phyloP scores from a whole-genome alignment of 2,797 vertebrate species.

The Sitta carolinensis region DNA sequence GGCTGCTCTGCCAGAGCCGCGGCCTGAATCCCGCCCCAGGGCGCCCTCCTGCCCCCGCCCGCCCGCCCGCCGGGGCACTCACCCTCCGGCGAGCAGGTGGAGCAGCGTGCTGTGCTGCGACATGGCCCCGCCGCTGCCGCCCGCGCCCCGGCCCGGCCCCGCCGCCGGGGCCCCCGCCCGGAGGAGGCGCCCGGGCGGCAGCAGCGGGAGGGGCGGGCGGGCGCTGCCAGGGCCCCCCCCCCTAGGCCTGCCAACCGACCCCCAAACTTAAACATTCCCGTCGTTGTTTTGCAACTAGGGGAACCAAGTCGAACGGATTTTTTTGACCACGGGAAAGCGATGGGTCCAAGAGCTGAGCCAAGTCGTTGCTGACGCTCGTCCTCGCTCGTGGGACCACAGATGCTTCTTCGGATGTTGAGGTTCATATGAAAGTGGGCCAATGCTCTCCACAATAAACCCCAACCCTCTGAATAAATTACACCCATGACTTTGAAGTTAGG shows the following conservation, averaged over 20 bases:
- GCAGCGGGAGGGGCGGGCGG: not conserved
- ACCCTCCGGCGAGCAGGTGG: not conserved
- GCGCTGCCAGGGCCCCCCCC: not conserved
- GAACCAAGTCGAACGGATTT: not conserved
- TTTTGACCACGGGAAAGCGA: rapidly evolving
- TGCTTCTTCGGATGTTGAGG: not conserved
- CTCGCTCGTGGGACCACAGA: rapidly evolving
- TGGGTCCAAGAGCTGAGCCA: not conserved
- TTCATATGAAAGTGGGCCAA: not conserved
- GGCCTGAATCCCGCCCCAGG: not conserved
- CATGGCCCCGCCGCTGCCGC: not conserved
- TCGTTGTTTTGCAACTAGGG: not conserved
- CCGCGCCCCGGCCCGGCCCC: not conserved
- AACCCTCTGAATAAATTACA: not conserved
- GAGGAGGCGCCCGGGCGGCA: not conserved
- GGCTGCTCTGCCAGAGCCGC: not conserved
- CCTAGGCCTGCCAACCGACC: too few species aligned
- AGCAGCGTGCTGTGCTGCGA: not conserved
- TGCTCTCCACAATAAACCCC: not conserved
- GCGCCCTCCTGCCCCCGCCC: not conserved
- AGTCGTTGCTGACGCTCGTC: not conserved
- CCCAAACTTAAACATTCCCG: not conserved
- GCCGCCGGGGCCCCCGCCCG: not conserved
- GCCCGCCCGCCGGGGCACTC: not conserved
- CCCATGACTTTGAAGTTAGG: not conserved